Evolutionary conservation across 2,888 invertebrate genomes (phyloP).

Genomic region (Noctua janthe): DNA sequence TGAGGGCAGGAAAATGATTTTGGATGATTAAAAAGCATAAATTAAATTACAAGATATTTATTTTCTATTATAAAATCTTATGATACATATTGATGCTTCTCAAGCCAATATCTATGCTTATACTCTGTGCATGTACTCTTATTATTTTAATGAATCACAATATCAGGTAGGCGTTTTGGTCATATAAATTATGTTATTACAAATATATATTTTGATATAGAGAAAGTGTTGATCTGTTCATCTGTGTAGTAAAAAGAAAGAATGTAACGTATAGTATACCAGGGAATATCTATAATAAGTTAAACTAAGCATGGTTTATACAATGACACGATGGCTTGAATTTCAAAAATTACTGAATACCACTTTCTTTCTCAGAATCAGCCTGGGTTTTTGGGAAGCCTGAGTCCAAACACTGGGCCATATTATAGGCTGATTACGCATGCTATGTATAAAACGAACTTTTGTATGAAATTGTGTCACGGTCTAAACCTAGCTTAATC

Average conservation of each 20-base stretch:
- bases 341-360: not conserved
- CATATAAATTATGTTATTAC: conserved; percentile 46
- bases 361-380: not conserved
- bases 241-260: conserved; percentile 30
- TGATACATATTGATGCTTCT: conserved; percentile 58
- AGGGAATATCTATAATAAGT: conserved; percentile 2
- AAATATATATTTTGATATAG: conserved; percentile 48
- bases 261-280: conserved; percentile 19
- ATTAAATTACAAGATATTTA: conserved; percentile 44
- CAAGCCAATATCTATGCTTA: conserved; percentile 60
- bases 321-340: conserved; percentile 23
- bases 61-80: conserved; percentile 55
- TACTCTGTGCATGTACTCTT: conserved; percentile 59
- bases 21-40: conserved; percentile 36
- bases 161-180: conserved; percentile 65
- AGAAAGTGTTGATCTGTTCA: conserved; percentile 26
- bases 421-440: not conserved
- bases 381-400: not conserved
- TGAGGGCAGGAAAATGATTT: not conserved
- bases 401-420: not conserved
- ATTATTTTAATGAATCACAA: conserved; percentile 69
- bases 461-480: conserved; percentile 26
- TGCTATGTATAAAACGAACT: not conserved
- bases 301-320: conserved; percentile 31
- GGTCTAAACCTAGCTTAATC: conserved; percentile 46